Evolutionary conservation across 1,140 invertebrate genomes (phyloP), one percentile per base, ranked within the genome.

Genomic region (Diorhabda carinulata): DNA sequence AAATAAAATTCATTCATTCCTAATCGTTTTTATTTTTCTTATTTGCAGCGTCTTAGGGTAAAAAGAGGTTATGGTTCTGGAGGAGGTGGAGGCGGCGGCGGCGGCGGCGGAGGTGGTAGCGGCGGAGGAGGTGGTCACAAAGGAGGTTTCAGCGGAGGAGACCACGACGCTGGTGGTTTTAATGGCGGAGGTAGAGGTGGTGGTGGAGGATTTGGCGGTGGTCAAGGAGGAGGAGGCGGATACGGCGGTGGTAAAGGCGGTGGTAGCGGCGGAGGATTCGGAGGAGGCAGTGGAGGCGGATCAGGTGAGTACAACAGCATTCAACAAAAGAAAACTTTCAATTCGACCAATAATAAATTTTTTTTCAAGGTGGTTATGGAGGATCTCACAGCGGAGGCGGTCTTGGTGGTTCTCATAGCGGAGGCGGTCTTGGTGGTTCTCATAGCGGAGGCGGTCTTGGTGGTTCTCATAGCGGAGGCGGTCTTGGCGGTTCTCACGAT

Each of bases 381-480:
- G 42, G 43, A 25, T 9, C 10, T n/a, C 60, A 64, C 47, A 57
- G 71, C n/a, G 62, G 68, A 57, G 65, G 73, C 7, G 67, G 74
- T n/a, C n/a, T n/a, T n/a, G n/a, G n/a, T n/a, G n/a, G n/a, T 52
- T 69, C 73, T 45, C 58, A 71, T 41, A 72, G 76, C 57, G 70
- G 68, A 43, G 70, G 68, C 60, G 69, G 74, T 25, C 1, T n/a
- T 56, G 52, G 7, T 2, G 10, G 10, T 2, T 41, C n/a, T 4
- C 10, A 61, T 40, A 3, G 42, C 3, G 6, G 42, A 5, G 42
- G 59, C 2, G 42, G 42, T 2, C 4, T n/a, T 3, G n/a, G 57
- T 57, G 57, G 57, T 57, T 57, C n/a, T 7, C 10, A 59, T 6
- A 3, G 6, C 6, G 58, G 40, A 41, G n/a, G 10, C 7, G n/a